Base-by-base conservation (phyloP, 2,113 vertebrate species). In the Hemiprocne comata region DNA sequence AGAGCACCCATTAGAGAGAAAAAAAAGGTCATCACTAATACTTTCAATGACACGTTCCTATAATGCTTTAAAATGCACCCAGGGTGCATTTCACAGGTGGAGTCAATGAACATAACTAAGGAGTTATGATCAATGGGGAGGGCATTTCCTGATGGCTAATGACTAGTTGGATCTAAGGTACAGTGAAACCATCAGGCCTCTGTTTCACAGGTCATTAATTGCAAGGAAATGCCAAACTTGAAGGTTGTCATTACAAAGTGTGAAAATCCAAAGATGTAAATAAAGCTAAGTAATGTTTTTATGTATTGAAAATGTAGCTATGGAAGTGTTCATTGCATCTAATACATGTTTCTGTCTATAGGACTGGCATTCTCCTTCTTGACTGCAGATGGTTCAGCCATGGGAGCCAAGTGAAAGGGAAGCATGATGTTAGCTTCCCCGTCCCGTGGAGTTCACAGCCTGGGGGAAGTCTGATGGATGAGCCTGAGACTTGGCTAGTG, bases 61-160 rank as follows among this genome's bases (percentile, higher is more conserved):
- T 14, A 94, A 76, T 57, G 28, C 34, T 93, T 94, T 89, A 28
- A 96, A 95, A 89, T 91, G 51, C 53, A 94, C 85, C 57, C 72
- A 76, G 58, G 42, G 78, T 92, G 60, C 50, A 62, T 95, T 94
- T 82, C 31, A 51, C 70, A 90, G 80, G 75, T 71, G 92, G 66
- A 97, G 91, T 65, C 66, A 31, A 48, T 94, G 79, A 91, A 44
- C 9, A 3, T 48, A 85, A 34, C 84, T 90, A 74, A 55, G 62
- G 36, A 76, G 42, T 55, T 95, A 89, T 60, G 75, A 93, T 42
- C 70, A 86, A 5, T 8, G 78, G 29, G 85, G 87, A 73, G 69
- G 82, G 79, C 16, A 87, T 90, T 97, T 96, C 93, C 91, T 94
- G 74, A 11, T 28, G 86, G 84, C 64, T 94, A 64, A 83, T 4